Conservation (phyloP, 2,797 vertebrate species). For the Crenichthys baileyi region DNA sequence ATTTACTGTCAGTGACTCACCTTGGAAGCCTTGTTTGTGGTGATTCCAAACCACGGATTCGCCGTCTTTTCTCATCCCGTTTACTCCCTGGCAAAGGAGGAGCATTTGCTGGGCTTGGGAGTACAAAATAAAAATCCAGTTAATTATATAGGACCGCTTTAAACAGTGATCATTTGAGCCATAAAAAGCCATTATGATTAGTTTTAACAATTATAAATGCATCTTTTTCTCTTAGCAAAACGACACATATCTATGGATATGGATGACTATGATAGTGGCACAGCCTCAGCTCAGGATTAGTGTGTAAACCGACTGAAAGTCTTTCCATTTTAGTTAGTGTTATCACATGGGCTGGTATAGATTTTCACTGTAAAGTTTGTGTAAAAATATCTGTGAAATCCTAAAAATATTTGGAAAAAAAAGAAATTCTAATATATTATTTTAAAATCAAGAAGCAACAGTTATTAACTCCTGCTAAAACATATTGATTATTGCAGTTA, state of each 20-base stretch:
- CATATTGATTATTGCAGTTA: background rate
- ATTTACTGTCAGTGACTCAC: constrained; percentile 67
- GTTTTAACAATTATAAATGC: background rate
- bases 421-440: background rate
- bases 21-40: constrained; percentile 76
- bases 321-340: background rate
- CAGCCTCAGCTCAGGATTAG: background rate
- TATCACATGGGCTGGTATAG: background rate
- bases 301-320: background rate
- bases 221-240: background rate
- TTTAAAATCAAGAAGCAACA: background rate
- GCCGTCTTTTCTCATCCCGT: constrained; percentile 64
- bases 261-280: background rate
- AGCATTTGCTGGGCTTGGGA: constrained; percentile 77
- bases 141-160: background rate
- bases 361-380: background rate
- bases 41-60: constrained; percentile 72
- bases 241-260: background rate
- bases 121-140: background rate
- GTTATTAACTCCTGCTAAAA: background rate
- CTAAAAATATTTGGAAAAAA: background rate
- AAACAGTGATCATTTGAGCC: background rate
- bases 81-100: constrained; percentile 70
- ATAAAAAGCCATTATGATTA: background rate
- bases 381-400: background rate